phyloP scores from a whole-genome alignment of 1,140 invertebrate genomes.

The Oscheius sp. region DNA sequence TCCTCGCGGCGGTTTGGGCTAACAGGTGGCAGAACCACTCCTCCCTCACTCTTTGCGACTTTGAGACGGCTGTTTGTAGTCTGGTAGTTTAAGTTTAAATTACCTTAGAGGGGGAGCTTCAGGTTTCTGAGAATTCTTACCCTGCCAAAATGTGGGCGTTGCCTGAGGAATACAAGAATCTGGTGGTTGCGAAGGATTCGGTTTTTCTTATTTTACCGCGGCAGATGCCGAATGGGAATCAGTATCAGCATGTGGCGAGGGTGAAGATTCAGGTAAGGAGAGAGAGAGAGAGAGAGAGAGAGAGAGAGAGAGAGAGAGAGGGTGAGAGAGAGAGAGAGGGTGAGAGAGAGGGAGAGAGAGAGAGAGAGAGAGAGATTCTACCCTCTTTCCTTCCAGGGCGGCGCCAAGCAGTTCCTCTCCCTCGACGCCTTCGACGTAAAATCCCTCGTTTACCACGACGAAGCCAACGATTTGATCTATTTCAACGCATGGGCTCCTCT shows the following conservation, averaged over 20 bases:
- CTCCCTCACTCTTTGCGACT: constrained; percentile 38
- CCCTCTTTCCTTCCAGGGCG: constrained; percentile 20
- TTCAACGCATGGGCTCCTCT: constrained; percentile 25
- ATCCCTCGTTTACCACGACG: constrained; percentile 16
- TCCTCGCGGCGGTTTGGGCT: constrained; percentile 53
- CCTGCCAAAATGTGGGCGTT: constrained; percentile 21
- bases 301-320: constrained; percentile 7
- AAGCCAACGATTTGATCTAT: constrained; percentile 18
- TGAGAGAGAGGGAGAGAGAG: background rate
- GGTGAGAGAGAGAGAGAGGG: constrained; percentile 24
- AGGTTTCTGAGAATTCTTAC: constrained; percentile 33
- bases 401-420: constrained; percentile 13
- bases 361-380: too few relatives aligned
- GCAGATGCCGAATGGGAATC: constrained; percentile 22
- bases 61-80: constrained; percentile 30
- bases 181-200: constrained; percentile 13
- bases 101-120: constrained; percentile 3
- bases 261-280: constrained; percentile 25
- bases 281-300: background rate
- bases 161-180: constrained; percentile 34
- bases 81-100: constrained; percentile 34
- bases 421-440: constrained; percentile 21
- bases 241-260: constrained; percentile 35
- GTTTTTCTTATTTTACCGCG: constrained; percentile 39
- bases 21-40: constrained; percentile 51